Evolutionary conservation across 64 coral and sea anemone genomes (phyloP).

Genomic region (Anthopleura sola): DNA sequence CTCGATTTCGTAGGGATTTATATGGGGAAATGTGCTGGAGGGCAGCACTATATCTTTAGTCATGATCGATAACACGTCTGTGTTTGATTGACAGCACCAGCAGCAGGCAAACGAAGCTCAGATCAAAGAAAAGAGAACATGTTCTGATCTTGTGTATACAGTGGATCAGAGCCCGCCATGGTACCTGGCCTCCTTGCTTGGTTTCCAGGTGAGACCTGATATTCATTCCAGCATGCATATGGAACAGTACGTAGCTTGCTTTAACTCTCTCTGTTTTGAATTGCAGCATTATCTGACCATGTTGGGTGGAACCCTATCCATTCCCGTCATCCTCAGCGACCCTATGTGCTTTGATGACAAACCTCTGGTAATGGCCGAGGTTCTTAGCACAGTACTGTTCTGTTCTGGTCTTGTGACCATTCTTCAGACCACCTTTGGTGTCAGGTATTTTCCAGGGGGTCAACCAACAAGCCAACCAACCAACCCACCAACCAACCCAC

Average conservation of each 20-base stretch:
- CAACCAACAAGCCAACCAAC: background rate
- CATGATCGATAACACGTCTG: no score
- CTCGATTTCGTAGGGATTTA: no score
- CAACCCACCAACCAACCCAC: no score
- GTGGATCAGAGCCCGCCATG: constrained; percentile 86
- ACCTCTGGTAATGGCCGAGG: constrained; percentile 61
- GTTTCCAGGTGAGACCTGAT: constrained; percentile 75
- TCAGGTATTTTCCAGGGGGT: constrained; percentile 45
- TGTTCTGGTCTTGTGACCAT: constrained; percentile 83
- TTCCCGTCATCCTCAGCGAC: constrained; percentile 67
- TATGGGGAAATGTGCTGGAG: no score
- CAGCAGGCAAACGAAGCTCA: background rate
- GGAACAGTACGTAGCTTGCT: no score
- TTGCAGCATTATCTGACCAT: constrained; percentile 96
- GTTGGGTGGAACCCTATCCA: constrained; percentile 79
- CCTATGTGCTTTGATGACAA: constrained; percentile 75
- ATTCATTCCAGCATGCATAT: background rate
- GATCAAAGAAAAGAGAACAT: constrained; percentile 32
- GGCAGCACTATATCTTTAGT: no score
- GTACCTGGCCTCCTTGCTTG: constrained; percentile 54
- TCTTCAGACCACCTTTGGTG: constrained; percentile 73
- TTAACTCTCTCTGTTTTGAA: background rate
- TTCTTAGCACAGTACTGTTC: constrained; percentile 85
- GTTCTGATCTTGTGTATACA: constrained; percentile 61
- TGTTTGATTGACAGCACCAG: background rate